Conservation (phyloP, 2,797 vertebrate genomes). For the Lateolabrax maculatus region DNA sequence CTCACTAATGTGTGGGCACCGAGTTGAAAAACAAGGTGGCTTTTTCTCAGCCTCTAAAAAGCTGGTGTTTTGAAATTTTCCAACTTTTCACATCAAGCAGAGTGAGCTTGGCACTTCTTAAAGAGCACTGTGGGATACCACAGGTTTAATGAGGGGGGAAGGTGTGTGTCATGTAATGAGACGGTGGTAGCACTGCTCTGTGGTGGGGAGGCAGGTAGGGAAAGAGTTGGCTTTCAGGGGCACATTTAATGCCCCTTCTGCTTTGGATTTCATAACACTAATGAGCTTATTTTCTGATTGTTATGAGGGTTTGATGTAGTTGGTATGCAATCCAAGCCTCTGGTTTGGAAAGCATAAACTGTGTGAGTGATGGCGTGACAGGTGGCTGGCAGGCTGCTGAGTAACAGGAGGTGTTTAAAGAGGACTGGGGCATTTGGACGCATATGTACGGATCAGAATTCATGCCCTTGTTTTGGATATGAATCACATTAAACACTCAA, state of each 20-base stretch:
- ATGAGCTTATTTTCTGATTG: background rate
- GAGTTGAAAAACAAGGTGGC: background rate
- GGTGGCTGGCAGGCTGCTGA: conserved; percentile 6
- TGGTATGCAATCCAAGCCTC: conserved; percentile 1
- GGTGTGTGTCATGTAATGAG: conserved; percentile 10
- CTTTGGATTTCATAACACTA: conserved; percentile 5
- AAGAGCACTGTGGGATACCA: background rate
- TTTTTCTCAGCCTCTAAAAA: conserved; percentile 3
- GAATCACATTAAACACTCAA: conserved; percentile 4
- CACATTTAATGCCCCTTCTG: background rate
- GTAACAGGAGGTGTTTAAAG: background rate
- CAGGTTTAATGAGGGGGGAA: conserved; percentile 25
- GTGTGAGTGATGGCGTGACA: conserved; percentile 6
- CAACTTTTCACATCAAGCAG: conserved; percentile 15
- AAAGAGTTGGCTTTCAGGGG: background rate
- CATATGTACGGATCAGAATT: conserved; percentile 11
- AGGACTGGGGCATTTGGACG: background rate
- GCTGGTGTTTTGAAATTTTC: background rate
- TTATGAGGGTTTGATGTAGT: conserved; percentile 9
- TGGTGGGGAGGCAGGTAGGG: background rate
- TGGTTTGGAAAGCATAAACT: conserved; percentile 12
- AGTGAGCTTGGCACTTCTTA: conserved; percentile 5
- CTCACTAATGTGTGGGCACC: background rate
- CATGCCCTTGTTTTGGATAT: conserved; percentile 23
- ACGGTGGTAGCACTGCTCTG: background rate